These are phyloP conservation scores for Mongoloraphidia duomilia DNA, from an alignment of 2,888 invertebrate species.

Conservation along the genomic window DNA sequence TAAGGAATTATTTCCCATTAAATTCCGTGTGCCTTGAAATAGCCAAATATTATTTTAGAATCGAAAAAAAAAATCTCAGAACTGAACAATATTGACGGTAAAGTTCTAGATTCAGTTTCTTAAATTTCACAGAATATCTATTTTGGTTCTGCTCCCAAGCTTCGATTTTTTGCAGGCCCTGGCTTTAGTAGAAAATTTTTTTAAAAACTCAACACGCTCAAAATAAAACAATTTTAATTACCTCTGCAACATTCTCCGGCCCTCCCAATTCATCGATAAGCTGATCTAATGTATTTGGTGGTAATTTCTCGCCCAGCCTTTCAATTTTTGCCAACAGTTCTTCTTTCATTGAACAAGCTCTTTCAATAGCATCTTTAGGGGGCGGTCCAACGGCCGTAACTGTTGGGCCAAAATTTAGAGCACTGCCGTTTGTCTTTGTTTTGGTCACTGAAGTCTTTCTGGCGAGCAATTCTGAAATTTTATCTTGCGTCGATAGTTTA, in stretches of 20 bases:
- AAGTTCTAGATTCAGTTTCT: too few species aligned
- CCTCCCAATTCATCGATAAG: conserved; percentile 97
- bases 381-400: conserved; percentile 46
- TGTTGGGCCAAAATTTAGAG: conserved; percentile 12
- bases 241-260: conserved; percentile 93
- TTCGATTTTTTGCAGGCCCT: too few species aligned
- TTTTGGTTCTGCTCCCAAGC: too few species aligned
- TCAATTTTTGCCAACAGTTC: conserved; percentile 78
- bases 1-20: too few species aligned
- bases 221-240: conserved; percentile 19
- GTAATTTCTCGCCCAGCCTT: conserved; percentile 69
- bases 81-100: too few species aligned
- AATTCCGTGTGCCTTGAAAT: too few species aligned
- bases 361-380: conserved; percentile 72
- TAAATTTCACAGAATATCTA: too few species aligned
- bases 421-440: conserved; percentile 28
- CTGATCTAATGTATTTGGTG: conserved; percentile 96
- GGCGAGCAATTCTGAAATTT: conserved; percentile 54
- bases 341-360: conserved; percentile 86
- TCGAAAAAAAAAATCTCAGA: too few species aligned
- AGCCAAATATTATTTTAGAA: too few species aligned
- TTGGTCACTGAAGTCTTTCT: conserved; percentile 26
- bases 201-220: too few species aligned
- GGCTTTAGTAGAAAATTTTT: too few species aligned
- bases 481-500: conserved; percentile 61